These are phyloP conservation scores for Dynastes grantii DNA, from an alignment of 2,888 invertebrate genomes.

Conservation along the genomic window DNA sequence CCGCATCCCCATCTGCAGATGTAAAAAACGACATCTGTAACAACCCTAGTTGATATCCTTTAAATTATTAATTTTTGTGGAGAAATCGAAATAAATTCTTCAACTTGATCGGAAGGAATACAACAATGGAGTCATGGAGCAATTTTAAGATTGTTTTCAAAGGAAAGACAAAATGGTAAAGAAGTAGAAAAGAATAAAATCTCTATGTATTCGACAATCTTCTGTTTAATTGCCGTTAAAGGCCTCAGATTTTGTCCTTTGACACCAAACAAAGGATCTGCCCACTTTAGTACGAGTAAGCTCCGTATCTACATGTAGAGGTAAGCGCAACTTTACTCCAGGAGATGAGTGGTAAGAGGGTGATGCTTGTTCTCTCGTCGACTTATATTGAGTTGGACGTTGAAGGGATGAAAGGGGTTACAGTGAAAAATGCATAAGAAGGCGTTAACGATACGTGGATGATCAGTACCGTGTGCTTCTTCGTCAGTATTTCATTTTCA, in stretches of 20 bases:
- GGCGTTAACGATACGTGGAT: constrained; percentile 43
- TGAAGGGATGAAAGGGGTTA: constrained; percentile 45
- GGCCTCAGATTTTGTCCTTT: not conserved
- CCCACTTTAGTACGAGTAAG: not conserved
- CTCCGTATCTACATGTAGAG: constrained; percentile 22
- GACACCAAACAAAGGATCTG: not conserved
- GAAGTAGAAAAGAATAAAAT: not conserved
- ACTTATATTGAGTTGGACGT: constrained; percentile 36
- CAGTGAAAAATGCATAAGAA: constrained; percentile 54
- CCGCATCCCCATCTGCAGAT: too few species aligned
- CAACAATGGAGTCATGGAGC: not conserved
- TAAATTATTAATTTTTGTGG: too few species aligned
- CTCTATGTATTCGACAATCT: not conserved
- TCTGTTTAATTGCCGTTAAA: constrained; percentile 38
- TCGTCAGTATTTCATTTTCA: constrained; percentile 27
- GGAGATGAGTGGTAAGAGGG: constrained; percentile 48
- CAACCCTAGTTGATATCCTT: too few species aligned
- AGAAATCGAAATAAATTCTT: too few species aligned
- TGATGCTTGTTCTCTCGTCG: constrained; percentile 27
- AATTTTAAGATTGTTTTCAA: too few species aligned
- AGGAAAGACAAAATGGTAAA: not conserved
- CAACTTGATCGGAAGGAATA: too few species aligned
- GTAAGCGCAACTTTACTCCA: constrained; percentile 48
- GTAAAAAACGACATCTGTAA: too few species aligned
- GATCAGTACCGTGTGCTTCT: constrained; percentile 38